Evolutionary conservation across 1,140 invertebrate genomes (phyloP).

Genomic region (Temnothorax curvispinosus): DNA sequence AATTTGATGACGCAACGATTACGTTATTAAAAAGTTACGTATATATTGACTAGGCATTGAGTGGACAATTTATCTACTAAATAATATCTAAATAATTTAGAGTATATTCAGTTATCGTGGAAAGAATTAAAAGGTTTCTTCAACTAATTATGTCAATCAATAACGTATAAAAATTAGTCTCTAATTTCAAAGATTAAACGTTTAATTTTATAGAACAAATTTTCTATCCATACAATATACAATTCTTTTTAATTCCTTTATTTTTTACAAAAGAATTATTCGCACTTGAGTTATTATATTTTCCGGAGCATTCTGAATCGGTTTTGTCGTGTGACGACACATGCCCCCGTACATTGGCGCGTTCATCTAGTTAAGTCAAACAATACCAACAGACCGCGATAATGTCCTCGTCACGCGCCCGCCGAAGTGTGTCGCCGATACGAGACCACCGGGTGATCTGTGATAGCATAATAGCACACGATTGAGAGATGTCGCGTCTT

Average conservation of each 20-base stretch:
- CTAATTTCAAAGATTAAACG: neutral
- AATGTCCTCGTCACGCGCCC: conserved; percentile 65
- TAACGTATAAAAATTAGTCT: neutral
- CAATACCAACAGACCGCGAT: conserved; percentile 68
- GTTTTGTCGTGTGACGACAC: conserved; percentile 65
- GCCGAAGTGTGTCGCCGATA: conserved; percentile 62
- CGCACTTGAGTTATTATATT: neutral
- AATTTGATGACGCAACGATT: neutral
- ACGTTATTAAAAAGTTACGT: neutral
- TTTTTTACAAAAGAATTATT: neutral
- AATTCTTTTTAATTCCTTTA: neutral
- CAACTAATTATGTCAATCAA: neutral
- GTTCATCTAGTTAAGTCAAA: conserved; percentile 73
- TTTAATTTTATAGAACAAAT: neutral
- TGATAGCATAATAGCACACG: conserved; percentile 47
- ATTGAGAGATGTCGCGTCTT: conserved; percentile 41
- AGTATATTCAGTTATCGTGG: neutral
- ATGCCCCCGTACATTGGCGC: conserved; percentile 66
- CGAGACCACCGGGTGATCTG: conserved; percentile 63
- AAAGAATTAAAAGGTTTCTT: neutral
- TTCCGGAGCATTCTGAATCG: conserved; percentile 28
- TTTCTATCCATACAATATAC: neutral
- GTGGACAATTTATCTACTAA: neutral
- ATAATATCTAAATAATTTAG: neutral
- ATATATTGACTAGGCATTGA: neutral